These are phyloP conservation scores for Vireo griseus DNA, from an alignment of 2,797 vertebrate genomes.

Conservation along the genomic window DNA sequence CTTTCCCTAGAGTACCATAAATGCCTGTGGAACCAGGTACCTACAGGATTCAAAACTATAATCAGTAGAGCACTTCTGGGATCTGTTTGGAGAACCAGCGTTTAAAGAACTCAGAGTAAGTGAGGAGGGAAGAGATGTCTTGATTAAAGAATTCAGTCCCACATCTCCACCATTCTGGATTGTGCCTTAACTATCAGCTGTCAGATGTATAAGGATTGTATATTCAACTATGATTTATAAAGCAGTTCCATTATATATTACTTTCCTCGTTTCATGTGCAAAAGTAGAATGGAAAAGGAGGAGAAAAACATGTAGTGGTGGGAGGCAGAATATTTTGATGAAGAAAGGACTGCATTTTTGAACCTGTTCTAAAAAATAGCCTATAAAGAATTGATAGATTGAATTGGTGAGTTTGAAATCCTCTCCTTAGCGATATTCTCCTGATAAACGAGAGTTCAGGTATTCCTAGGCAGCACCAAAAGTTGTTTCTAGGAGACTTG, in stretches of 20 bases:
- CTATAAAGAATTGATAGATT: not conserved
- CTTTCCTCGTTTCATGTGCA: not conserved
- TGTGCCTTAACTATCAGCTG: not conserved
- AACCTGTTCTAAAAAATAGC: not conserved
- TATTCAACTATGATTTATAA: not conserved
- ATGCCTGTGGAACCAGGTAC: accelerated
- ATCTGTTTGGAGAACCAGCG: not conserved
- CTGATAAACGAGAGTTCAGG: not conserved
- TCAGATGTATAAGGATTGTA: not conserved
- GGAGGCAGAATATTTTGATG: not conserved
- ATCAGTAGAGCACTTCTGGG: not conserved
- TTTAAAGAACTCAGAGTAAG: not conserved
- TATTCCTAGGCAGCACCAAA: not conserved
- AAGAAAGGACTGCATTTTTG: not conserved
- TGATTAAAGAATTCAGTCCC: not conserved
- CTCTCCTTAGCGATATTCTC: not conserved
- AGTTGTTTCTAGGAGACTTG: not conserved
- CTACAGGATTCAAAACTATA: not conserved
- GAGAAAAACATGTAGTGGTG: not conserved
- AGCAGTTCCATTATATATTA: not conserved
- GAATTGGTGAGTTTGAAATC: not conserved
- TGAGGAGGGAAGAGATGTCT: not conserved
- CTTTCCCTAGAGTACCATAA: not conserved
- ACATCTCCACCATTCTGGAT: not conserved
- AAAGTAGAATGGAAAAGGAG: not conserved